These are phyloP conservation scores for Peromyscus attwateri DNA, from an alignment of 2,797 vertebrate species.

Conservation along the genomic window DNA sequence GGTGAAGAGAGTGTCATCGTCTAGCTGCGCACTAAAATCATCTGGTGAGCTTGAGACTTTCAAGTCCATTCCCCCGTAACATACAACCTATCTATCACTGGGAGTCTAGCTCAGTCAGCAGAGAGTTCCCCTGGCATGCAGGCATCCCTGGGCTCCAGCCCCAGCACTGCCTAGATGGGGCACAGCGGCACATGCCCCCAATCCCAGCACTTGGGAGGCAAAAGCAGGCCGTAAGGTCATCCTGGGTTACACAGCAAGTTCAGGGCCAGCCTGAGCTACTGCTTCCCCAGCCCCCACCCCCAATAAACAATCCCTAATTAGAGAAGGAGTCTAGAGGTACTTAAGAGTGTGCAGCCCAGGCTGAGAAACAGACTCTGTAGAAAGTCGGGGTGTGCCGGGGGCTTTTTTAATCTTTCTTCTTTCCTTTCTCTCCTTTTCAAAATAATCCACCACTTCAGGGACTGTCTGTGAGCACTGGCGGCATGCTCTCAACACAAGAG, in stretches of 20 bases:
- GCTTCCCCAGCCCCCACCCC: too few relatives aligned
- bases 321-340: not conserved
- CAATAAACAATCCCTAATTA: not conserved
- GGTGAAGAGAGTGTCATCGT: not conserved
- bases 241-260: not conserved
- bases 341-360: too few relatives aligned
- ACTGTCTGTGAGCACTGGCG: not conserved
- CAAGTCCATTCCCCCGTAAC: not conserved
- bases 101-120: not conserved
- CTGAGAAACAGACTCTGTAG: not conserved
- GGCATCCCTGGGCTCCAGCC: not conserved
- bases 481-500: rapidly evolving
- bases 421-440: constrained; percentile 40
- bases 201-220: not conserved
- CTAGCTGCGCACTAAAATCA: not conserved
- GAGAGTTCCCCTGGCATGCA: too few relatives aligned
- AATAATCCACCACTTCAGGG: constrained; percentile 10
- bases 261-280: not conserved
- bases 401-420: not conserved
- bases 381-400: not conserved
- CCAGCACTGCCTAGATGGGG: not conserved
- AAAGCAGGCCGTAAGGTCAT: not conserved
- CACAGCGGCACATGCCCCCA: too few relatives aligned
- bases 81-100: not conserved
- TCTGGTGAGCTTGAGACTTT: not conserved